A percentile compares a stretch with the other conserved stretches of the same genome.
phyloP scores from a whole-genome alignment of 2,113 vertebrate species.

The Phylloscopus whistleri region DNA sequence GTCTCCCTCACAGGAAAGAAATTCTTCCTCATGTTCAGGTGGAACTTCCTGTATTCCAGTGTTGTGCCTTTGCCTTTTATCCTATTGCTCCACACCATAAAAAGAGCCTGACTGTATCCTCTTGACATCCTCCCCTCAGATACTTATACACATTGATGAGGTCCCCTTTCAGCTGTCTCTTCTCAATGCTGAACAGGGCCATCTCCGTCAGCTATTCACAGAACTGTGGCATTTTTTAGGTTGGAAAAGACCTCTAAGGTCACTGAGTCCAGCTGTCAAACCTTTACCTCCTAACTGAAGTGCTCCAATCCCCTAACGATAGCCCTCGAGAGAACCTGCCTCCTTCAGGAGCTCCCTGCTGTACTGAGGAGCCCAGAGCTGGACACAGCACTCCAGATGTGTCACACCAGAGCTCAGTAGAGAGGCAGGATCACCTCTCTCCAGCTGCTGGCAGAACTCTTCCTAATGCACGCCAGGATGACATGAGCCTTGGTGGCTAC shows the following conservation, averaged over 20 bases:
- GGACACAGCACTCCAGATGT: background rate
- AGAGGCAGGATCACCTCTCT: background rate
- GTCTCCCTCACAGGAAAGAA: background rate
- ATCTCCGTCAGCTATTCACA: background rate
- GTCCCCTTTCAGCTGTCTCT: background rate
- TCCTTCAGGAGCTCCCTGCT: background rate
- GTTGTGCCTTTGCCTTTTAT: background rate
- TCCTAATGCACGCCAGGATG: background rate
- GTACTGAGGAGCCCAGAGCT: background rate
- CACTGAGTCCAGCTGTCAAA: background rate
- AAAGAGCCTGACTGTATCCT: background rate
- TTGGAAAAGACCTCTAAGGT: background rate
- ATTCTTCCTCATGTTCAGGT: background rate
- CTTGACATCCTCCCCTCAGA: background rate
- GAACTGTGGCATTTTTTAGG: background rate
- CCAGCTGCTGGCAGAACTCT: accelerated
- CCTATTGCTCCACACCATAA: background rate
- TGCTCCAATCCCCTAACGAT: background rate
- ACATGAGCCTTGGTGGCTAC: accelerated
- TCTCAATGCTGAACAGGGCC: accelerated
- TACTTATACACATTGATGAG: background rate
- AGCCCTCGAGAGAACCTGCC: no score
- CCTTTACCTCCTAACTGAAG: background rate
- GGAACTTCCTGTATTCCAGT: background rate
- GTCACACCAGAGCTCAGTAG: background rate